phyloP scores from a whole-genome alignment of 2,797 vertebrate genomes.

The Forpus xanthops region DNA sequence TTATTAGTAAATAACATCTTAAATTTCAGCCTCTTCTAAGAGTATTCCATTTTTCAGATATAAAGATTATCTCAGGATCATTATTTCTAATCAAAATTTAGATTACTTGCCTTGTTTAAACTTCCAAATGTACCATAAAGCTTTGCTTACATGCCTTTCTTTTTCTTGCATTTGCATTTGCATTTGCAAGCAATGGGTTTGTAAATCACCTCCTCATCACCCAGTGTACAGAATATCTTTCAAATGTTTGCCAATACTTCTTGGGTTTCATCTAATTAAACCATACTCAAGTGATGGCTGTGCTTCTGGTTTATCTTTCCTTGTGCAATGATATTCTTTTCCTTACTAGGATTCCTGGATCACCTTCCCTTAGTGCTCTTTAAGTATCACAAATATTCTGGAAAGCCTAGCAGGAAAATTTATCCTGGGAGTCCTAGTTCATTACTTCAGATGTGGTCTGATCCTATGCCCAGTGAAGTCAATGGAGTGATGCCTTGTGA shows the following conservation, averaged over 20 bases:
- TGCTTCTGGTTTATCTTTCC: neutral
- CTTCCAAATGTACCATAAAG: neutral
- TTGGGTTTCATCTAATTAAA: constrained; percentile 15
- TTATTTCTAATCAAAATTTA: constrained; percentile 9
- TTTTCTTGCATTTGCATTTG: neutral
- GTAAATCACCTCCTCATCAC: neutral
- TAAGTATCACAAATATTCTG: neutral
- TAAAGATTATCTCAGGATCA: neutral
- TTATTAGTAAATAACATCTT: constrained; percentile 11
- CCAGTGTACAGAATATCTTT: neutral
- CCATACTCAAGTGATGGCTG: neutral
- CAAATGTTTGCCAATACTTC: neutral
- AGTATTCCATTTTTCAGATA: neutral
- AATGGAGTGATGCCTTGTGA: neutral
- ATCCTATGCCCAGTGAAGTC: neutral
- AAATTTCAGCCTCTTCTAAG: neutral
- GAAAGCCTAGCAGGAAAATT: neutral
- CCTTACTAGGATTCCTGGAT: neutral
- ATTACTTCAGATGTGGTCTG: neutral
- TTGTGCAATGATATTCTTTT: neutral
- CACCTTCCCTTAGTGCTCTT: neutral
- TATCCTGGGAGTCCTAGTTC: neutral
- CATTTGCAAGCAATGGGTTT: neutral
- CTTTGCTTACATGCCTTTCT: neutral
- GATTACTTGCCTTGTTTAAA: neutral